Percentiles rank a stretch among this genome's conserved stretches.
These are phyloP conservation scores for Scolopax rusticola DNA, from an alignment of 2,797 vertebrate genomes.

Conservation along the genomic window DNA sequence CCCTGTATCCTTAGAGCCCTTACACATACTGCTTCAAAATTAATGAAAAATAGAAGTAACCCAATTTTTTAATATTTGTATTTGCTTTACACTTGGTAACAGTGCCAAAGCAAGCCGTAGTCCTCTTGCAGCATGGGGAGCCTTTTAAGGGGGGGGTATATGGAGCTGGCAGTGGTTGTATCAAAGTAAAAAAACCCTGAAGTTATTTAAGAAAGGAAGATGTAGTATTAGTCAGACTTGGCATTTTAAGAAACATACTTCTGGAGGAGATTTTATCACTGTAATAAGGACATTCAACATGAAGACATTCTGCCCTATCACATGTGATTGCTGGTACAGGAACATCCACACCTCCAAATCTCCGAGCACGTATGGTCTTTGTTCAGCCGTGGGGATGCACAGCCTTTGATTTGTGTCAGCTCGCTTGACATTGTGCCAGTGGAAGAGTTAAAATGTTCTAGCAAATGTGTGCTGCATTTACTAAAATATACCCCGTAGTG, in stretches of 20 bases:
- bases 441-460: neutral
- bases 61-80: neutral
- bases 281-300: neutral
- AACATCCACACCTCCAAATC: neutral
- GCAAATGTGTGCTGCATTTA: neutral
- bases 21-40: neutral
- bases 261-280: neutral
- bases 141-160: neutral
- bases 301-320: neutral
- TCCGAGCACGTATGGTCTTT: accelerated
- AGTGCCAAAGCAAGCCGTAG: neutral
- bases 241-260: neutral
- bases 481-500: constrained; percentile 70
- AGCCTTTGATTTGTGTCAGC: neutral
- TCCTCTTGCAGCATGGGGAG: neutral
- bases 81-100: neutral
- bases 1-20: neutral
- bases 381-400: accelerated
- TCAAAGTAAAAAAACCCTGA: neutral
- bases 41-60: neutral
- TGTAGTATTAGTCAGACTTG: neutral
- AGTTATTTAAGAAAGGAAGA: neutral
- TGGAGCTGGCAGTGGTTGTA: neutral
- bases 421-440: neutral
- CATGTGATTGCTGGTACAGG: accelerated